A percentile compares a stretch with the other conserved stretches of the same genome.
These are phyloP conservation scores for Ecdyonurus torrentis DNA, from an alignment of 2,888 invertebrate genomes.

Conservation along the genomic window DNA sequence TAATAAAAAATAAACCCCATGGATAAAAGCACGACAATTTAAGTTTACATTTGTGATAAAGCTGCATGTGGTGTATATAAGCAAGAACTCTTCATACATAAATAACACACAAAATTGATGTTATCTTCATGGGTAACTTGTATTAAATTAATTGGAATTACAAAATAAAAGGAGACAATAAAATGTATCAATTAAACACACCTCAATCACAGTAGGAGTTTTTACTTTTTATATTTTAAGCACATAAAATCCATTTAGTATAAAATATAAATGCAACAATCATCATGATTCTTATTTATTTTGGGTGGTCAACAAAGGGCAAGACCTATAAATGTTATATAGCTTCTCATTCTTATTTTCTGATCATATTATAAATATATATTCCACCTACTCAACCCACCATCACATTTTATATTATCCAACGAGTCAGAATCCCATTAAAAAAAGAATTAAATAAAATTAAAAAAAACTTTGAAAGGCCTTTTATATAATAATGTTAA, in stretches of 20 bases:
- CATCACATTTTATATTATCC: not conserved
- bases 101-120: too few species aligned
- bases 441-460: not conserved
- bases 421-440: not conserved
- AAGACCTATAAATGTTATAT: conserved; percentile 1
- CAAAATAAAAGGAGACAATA: conserved; percentile 1
- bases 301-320: conserved; percentile 5
- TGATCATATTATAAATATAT: not conserved
- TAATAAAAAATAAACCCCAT: too few species aligned
- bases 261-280: not conserved
- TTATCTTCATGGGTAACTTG: too few species aligned
- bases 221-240: too few species aligned
- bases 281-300: conserved; percentile 4
- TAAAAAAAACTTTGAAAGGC: too few species aligned
- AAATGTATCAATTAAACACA: conserved; percentile 7
- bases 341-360: not conserved
- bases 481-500: not conserved
- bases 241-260: conserved; percentile 5
- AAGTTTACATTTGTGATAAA: too few species aligned
- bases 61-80: too few species aligned
- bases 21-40: too few species aligned
- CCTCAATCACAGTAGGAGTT: too few species aligned
- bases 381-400: not conserved
- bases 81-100: too few species aligned
- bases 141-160: conserved; percentile 6